Evolutionary conservation across 2,113 vertebrate genomes (phyloP), one percentile per base, ranked within the genome.

Genomic region (Corydoras sp.): DNA sequence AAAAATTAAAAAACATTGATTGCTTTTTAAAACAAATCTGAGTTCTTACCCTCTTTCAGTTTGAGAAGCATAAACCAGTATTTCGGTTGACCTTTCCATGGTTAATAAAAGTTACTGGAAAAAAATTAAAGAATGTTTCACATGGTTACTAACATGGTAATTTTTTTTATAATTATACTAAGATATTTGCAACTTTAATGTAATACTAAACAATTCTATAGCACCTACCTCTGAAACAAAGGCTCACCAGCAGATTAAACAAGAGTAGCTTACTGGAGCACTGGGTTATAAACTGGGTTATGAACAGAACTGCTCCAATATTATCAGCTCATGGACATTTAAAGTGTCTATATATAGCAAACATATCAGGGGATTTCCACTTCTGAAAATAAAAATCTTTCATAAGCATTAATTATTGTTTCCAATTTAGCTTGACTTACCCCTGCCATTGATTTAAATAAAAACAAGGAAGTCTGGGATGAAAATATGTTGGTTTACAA

Each of bases 1-100:
- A 53, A n/a, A 56, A n/a, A 56, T 56, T 10, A 49, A 9, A 32
- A 43, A 59, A 67, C 51, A 53, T 9, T n/a, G n/a, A 18, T 13
- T 49, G 3, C 8, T 43, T 12, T 10, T 7, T n/a, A 32, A 30
- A 2, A 49, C 12, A 32, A 10, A 14, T 15, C 5, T 58, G 10
- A 62, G 43, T n/a, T 59, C 68, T 68, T 75, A 78, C 72, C 14
- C 43, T 12, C 12, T 71, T 48, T 35, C 73, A 12, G 63, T 59
- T 54, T 48, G 54, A 55, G 68, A 63, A 3, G 63, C 68, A 31
- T 43, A 55, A 30, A 71, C 64, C 63, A 71, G 13, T 59, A 75
- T 59, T 78, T 75, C 72, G 3, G 31, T 58, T 29, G 76, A 67
- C 10, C 10, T n/a, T 2, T 74, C 68, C 76, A 78, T 78, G 51